Evolutionary conservation across 2,113 vertebrate genomes (phyloP), one percentile per base, ranked within the genome.

Genomic region (Anarhynchus alexandrinus): DNA sequence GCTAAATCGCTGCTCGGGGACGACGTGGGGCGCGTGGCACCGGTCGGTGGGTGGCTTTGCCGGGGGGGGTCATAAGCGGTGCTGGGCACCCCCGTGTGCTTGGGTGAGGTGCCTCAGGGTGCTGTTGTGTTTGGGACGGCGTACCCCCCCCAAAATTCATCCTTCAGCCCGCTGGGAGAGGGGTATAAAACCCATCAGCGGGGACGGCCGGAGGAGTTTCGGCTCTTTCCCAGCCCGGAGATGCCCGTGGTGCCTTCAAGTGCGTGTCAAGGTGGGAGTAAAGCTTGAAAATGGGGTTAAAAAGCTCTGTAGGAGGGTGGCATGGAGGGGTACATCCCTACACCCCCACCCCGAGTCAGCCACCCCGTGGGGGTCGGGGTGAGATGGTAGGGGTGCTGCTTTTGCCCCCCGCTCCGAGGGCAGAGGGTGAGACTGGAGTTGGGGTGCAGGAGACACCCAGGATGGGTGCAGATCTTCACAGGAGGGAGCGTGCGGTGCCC

Each of bases 201-300:
- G 30, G 40, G 61, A 42, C 1, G 0, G 21, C 18, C 12, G 64
- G 45, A 84, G 55, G 64, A 70, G 36, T 47, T 88, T 32, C 1
- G 4, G 36, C 14, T 6, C 1, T 34, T 86, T 45, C 45, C 51
- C 72, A 65, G 30, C 36, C 20, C 47, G 15, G 19, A 3, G 0
- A 51, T 4, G 6, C 36, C 25, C 4, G 0, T 2, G 3, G 43
- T 21, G 47, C 12, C 67, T 67, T 32, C 6, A 3, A 45, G 36
- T 0, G 0, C 0, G 1, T 0, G 2, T 11, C 32, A 7, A 17
- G 0, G 5, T 3, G 18, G 0, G 2, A 36, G 13, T 0, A 27
- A 36, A 93, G 22, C 55, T 72, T 43, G 22, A 30, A 38, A 86
- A 45, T 1, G 19, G 49, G 9, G 9, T 58, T 22, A 19, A 49